Evolutionary conservation across 2,888 invertebrate genomes (phyloP).

Genomic region (Griposia aprilina): DNA sequence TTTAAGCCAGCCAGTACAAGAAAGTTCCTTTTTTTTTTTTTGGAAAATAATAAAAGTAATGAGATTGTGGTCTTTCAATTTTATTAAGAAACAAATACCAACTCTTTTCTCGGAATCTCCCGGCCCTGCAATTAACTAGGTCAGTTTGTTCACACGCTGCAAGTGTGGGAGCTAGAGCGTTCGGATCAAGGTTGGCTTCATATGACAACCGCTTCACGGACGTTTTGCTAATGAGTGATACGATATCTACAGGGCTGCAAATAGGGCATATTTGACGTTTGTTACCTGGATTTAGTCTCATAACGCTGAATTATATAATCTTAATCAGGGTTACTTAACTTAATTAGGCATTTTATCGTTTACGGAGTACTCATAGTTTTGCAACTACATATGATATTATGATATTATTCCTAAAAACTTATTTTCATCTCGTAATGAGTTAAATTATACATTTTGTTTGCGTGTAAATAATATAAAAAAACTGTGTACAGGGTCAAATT

Average conservation of each 20-base stretch:
- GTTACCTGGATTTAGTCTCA: not conserved
- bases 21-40: no score
- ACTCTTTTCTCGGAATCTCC: not conserved
- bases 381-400: not conserved
- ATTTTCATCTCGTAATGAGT: not conserved
- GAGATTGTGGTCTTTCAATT: not conserved
- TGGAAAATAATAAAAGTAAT: not conserved
- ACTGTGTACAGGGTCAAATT: not conserved
- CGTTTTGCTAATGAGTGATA: not conserved
- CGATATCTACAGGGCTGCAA: no score
- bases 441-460: not conserved
- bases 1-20: not conserved
- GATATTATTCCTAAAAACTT: not conserved
- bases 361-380: not conserved
- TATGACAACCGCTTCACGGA: not conserved
- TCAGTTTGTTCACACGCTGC: not conserved
- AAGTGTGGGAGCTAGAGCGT: not conserved
- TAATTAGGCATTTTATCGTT: not conserved
- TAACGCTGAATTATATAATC: no score
- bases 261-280: not conserved
- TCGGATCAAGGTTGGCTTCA: slow-evolving; percentile 6
- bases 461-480: not conserved
- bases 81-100: not conserved
- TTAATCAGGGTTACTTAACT: not conserved
- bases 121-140: slow-evolving; percentile 11